These are phyloP conservation scores for Drosophila ezoana DNA, from an alignment of 2,888 invertebrate species.

Conservation along the genomic window DNA sequence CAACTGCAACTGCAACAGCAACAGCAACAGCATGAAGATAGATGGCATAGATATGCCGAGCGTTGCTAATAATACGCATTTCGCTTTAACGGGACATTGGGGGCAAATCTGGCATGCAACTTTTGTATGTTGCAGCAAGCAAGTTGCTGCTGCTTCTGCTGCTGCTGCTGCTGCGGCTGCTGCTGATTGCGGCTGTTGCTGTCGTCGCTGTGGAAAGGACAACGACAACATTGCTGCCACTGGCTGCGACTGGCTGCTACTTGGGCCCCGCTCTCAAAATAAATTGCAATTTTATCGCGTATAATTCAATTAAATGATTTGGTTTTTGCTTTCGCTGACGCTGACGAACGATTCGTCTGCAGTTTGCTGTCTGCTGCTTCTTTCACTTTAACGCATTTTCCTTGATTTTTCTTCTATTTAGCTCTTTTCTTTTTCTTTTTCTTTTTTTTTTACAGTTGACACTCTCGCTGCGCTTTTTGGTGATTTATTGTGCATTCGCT, in stretches of 20 bases:
- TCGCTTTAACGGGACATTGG: constrained; percentile 66
- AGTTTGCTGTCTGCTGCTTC: constrained; percentile 16
- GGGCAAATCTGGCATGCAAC: constrained; percentile 63
- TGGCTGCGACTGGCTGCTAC: constrained; percentile 1
- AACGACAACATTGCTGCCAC: constrained; percentile 30
- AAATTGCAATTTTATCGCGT: constrained; percentile 70
- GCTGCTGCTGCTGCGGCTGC: constrained; percentile 4
- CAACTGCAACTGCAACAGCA: constrained; percentile 19
- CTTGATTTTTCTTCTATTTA: constrained; percentile 5
- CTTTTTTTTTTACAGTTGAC: constrained; percentile 42
- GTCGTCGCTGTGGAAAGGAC: constrained; percentile 56
- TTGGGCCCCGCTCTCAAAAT: constrained; percentile 35
- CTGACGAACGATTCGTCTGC: constrained; percentile 47
- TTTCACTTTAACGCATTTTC: constrained; percentile 3
- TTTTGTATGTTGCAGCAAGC: constrained; percentile 17
- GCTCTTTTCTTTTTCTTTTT: constrained; percentile 19
- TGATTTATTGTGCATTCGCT: constrained; percentile 62
- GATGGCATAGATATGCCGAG: constrained; percentile 59
- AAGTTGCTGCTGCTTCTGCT: constrained; percentile 11
- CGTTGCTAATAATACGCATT: constrained; percentile 65
- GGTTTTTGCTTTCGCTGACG: constrained; percentile 27
- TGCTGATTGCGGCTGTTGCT: constrained; percentile 51
- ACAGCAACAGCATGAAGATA: constrained; percentile 46
- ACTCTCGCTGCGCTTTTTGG: constrained; percentile 48
- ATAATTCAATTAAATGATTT: constrained; percentile 73